Evolutionary conservation across 2,113 vertebrate genomes (phyloP).

Genomic region (Melanostigma gelatinosum): DNA sequence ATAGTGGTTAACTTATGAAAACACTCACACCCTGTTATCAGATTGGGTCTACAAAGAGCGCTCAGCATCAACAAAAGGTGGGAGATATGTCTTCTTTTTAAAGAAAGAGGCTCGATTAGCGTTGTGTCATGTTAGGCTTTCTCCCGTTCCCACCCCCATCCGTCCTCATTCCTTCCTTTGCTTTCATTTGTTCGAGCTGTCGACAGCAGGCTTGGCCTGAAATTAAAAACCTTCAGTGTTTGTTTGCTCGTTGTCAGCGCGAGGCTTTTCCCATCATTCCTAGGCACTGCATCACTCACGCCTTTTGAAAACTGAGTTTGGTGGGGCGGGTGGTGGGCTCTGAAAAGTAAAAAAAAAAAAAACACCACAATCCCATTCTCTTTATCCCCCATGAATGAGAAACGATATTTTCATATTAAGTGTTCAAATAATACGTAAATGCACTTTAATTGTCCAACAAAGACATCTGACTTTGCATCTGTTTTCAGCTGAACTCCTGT

Average conservation of each 20-base stretch:
- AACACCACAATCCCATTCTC: neutral
- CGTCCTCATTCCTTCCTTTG: conserved; percentile 49
- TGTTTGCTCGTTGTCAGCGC: conserved; percentile 74
- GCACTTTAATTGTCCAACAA: neutral
- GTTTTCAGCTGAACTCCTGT: neutral
- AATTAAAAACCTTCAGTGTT: conserved; percentile 75
- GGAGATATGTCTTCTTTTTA: conserved; percentile 47
- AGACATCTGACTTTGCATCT: neutral
- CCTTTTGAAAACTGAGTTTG: conserved; percentile 33
- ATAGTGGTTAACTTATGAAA: conserved; percentile 49
- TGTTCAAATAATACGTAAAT: neutral
- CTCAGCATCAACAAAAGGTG: conserved; percentile 60
- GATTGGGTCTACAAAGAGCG: conserved; percentile 71
- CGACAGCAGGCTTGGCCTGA: conserved; percentile 68
- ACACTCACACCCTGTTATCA: conserved; percentile 74
- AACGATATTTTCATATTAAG: neutral
- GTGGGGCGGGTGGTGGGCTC: neutral
- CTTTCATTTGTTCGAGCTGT: conserved; percentile 75
- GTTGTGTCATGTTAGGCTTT: conserved; percentile 52
- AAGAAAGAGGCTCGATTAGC: conserved; percentile 50
- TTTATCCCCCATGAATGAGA: neutral
- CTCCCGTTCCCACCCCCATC: conserved; percentile 1
- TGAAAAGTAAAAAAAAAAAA: neutral
- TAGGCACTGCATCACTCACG: conserved; percentile 31
- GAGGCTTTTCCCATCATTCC: conserved; percentile 63